These are phyloP conservation scores for Asbolus verrucosus DNA, from an alignment of 1,140 invertebrate genomes.

Conservation along the genomic window DNA sequence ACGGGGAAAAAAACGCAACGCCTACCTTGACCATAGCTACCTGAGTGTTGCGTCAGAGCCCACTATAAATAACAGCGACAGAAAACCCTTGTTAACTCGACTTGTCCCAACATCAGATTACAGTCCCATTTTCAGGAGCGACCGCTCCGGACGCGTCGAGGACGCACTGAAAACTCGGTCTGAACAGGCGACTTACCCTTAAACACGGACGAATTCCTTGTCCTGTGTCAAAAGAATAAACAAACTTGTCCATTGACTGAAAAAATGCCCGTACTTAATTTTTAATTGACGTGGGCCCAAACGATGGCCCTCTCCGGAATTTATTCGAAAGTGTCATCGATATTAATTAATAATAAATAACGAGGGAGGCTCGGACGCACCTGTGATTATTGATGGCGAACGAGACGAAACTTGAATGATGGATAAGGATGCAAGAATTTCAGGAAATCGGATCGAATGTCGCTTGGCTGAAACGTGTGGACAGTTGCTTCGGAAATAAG, in stretches of 20 bases:
- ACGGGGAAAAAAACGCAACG: slow-evolving; percentile 58
- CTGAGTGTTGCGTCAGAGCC: slow-evolving; percentile 62
- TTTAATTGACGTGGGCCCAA: slow-evolving; percentile 54
- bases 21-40: slow-evolving; percentile 62
- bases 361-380: slow-evolving; percentile 40
- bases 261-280: slow-evolving; percentile 53
- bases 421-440: neutral
- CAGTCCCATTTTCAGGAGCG: slow-evolving; percentile 44
- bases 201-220: slow-evolving; percentile 48
- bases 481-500: slow-evolving; percentile 7
- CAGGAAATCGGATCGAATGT: slow-evolving; percentile 21
- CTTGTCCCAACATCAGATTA: slow-evolving; percentile 60
- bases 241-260: slow-evolving; percentile 52
- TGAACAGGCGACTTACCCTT: slow-evolving; percentile 49
- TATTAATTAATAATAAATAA: slow-evolving; percentile 57
- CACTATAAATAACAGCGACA: slow-evolving; percentile 62
- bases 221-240: slow-evolving; percentile 55
- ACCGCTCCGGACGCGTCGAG: neutral
- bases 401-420: slow-evolving; percentile 14
- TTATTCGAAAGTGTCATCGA: slow-evolving; percentile 52
- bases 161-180: slow-evolving; percentile 26
- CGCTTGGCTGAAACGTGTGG: neutral
- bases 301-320: slow-evolving; percentile 48
- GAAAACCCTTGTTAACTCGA: slow-evolving; percentile 61
- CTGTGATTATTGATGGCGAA: slow-evolving; percentile 44